Evolutionary conservation across 2,113 vertebrate species (phyloP).

Genomic region (Azemiops feae): DNA sequence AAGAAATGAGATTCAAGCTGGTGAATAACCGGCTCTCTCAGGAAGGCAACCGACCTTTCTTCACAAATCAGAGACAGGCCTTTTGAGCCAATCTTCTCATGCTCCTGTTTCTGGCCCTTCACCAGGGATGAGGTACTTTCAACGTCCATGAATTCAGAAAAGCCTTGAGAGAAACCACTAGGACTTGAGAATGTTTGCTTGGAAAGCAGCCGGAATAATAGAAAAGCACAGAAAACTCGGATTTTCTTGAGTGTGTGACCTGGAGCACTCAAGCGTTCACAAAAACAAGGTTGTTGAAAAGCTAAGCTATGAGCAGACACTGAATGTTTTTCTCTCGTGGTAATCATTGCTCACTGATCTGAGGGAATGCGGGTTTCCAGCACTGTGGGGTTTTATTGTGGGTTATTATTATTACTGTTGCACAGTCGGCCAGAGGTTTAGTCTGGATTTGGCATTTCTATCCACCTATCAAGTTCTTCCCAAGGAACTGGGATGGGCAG

Average conservation of each 20-base stretch:
- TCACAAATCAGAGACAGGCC: conserved; percentile 1
- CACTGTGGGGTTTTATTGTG: not conserved
- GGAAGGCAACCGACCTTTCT: conserved; percentile 45
- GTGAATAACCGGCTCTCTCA: conserved; percentile 56
- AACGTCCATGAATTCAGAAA: conserved; percentile 52
- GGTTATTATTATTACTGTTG: not conserved
- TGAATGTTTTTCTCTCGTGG: fast-evolving
- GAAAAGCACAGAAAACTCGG: not conserved
- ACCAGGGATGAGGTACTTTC: conserved; percentile 15
- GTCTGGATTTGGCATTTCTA: too few species aligned
- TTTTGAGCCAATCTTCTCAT: conserved; percentile 33
- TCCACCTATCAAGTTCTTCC: too few species aligned
- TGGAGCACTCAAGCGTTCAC: not conserved
- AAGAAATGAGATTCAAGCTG: conserved; percentile 44
- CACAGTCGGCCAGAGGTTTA: too few species aligned
- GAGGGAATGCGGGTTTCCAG: not conserved
- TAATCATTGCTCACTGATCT: not conserved
- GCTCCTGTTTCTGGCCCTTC: conserved; percentile 41
- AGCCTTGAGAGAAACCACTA: conserved; percentile 62
- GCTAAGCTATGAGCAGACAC: not conserved
- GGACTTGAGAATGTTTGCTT: conserved; percentile 47
- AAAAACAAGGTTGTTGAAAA: not conserved
- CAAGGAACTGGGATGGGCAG: too few species aligned
- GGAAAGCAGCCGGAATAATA: conserved; percentile 43
- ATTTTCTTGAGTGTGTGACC: not conserved